Conservation (phyloP, 2,797 vertebrate species). For the Alcedo atthis region DNA sequence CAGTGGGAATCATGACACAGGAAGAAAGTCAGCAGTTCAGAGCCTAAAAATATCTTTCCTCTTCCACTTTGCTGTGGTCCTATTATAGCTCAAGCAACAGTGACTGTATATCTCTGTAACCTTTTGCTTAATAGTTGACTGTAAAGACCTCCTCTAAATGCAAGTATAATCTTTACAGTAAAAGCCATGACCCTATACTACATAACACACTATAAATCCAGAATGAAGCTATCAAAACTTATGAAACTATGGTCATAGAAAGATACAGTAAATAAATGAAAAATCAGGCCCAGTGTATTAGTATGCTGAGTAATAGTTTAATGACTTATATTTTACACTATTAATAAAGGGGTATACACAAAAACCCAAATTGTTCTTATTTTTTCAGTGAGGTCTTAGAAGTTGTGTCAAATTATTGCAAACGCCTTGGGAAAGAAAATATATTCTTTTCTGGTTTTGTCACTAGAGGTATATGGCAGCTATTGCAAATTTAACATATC, state of each 20-base stretch:
- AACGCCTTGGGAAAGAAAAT: background rate
- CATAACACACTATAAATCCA: background rate
- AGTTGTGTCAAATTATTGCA: background rate
- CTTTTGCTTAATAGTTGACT: constrained; percentile 35
- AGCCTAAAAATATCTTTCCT: constrained; percentile 63
- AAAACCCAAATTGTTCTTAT: background rate
- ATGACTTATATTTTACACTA: background rate
- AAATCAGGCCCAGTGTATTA: background rate
- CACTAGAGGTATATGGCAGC: background rate
- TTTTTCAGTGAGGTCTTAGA: background rate
- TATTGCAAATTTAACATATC: background rate
- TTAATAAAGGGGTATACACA: background rate
- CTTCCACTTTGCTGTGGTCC: constrained; percentile 29
- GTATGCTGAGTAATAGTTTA: background rate
- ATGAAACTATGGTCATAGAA: background rate
- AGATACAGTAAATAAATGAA: background rate
- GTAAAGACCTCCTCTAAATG: constrained; percentile 49
- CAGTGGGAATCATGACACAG: constrained; percentile 39
- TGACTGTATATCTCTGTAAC: background rate
- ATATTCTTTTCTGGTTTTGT: background rate
- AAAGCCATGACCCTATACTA: background rate
- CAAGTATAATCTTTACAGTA: constrained; percentile 24
- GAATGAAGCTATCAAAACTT: background rate
- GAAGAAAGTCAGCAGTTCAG: constrained; percentile 46
- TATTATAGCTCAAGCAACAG: constrained; percentile 38